A percentile compares a stretch with the other conserved stretches of the same genome.
Conservation (phyloP, 2,113 vertebrate genomes). For the Nestor notabilis region DNA sequence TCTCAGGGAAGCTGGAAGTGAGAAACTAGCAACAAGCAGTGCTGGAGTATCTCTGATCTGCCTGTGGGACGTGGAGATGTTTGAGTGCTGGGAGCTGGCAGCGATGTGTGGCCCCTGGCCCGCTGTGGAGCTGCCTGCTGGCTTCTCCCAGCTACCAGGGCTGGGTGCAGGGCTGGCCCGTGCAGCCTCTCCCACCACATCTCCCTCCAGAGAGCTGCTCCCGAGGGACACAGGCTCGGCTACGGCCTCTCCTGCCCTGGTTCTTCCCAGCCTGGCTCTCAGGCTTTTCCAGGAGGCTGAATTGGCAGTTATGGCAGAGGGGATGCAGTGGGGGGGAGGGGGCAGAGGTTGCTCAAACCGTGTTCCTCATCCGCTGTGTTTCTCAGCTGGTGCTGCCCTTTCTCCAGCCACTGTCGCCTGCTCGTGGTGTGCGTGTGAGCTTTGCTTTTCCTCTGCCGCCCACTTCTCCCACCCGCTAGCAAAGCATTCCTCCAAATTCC, state of each 20-base stretch:
- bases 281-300: neutral
- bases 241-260: neutral
- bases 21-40: neutral
- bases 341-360: neutral
- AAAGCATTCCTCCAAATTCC: neutral
- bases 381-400: neutral
- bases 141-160: neutral
- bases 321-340: neutral
- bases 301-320: neutral
- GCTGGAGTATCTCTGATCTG: neutral
- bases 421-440: neutral
- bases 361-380: neutral
- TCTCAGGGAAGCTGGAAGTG: neutral
- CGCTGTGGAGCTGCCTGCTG: fast-evolving
- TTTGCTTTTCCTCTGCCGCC: neutral
- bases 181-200: fast-evolving
- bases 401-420: neutral
- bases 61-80: neutral
- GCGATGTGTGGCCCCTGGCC: neutral
- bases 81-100: neutral
- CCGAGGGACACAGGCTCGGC: neutral
- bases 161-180: fast-evolving
- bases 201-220: neutral
- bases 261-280: neutral
- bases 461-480: neutral